phyloP scores from a whole-genome alignment of 2,113 vertebrate species.

The Catharus bicknelli region DNA sequence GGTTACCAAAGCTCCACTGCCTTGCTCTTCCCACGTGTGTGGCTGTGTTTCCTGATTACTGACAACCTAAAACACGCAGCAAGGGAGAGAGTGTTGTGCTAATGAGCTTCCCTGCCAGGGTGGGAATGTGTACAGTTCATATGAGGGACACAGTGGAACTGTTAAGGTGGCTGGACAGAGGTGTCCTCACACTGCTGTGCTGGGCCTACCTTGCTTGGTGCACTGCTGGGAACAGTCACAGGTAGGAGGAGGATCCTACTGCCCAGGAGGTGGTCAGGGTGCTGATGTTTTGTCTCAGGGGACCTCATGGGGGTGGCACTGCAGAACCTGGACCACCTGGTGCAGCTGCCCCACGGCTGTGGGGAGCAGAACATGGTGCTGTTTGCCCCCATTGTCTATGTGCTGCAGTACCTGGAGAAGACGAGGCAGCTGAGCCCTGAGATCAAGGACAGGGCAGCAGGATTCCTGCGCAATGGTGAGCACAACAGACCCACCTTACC shows the following conservation, averaged over 20 bases:
- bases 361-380: slow-evolving; percentile 90
- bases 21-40: neutral
- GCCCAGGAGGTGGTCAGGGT: neutral
- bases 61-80: neutral
- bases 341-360: slow-evolving; percentile 79
- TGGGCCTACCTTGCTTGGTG: neutral
- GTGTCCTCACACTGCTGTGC: neutral
- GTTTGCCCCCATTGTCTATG: slow-evolving; percentile 84
- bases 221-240: neutral
- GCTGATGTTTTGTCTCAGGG: slow-evolving; percentile 60
- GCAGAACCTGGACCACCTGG: slow-evolving; percentile 78
- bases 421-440: slow-evolving; percentile 74
- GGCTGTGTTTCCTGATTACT: neutral
- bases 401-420: slow-evolving; percentile 82
- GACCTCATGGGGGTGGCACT: slow-evolving; percentile 81
- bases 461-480: slow-evolving; percentile 79
- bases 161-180: neutral
- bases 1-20: neutral
- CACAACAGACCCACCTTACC: neutral
- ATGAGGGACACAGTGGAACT: neutral
- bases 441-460: slow-evolving; percentile 67
- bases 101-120: neutral
- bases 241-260: neutral
- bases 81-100: neutral
- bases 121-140: neutral